Conservation (phyloP, 2,888 invertebrate species). For the Drosophila ochracea region DNA sequence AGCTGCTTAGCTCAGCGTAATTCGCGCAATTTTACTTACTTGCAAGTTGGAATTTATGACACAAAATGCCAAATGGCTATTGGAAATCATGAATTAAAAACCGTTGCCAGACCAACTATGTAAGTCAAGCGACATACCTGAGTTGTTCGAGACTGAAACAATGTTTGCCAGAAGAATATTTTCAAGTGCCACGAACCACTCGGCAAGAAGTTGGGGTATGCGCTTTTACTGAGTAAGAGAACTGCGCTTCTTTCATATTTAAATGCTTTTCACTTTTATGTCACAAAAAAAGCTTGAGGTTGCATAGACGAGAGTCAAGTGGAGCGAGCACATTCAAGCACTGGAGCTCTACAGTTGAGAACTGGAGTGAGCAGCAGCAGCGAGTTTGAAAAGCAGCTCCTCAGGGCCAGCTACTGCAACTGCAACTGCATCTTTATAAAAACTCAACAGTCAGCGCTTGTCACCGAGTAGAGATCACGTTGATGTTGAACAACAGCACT, state of each 20-base stretch:
- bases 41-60: slow-evolving; percentile 52
- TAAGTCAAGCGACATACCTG: slow-evolving; percentile 1
- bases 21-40: slow-evolving; percentile 48
- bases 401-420: slow-evolving; percentile 31
- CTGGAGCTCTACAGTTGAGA: slow-evolving; percentile 32
- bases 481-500: slow-evolving; percentile 66
- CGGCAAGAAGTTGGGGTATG: slow-evolving; percentile 6
- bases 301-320: slow-evolving; percentile 58
- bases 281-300: slow-evolving; percentile 75
- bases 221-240: slow-evolving; percentile 42
- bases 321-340: slow-evolving; percentile 26
- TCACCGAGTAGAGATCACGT: slow-evolving; percentile 65
- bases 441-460: slow-evolving; percentile 74
- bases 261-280: slow-evolving; percentile 82
- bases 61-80: slow-evolving; percentile 41
- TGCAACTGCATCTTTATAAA: slow-evolving; percentile 38
- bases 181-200: slow-evolving; percentile 58
- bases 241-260: slow-evolving; percentile 71
- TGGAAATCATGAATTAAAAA: slow-evolving; percentile 12
- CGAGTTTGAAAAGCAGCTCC: slow-evolving; percentile 39
- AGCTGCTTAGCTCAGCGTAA: slow-evolving; percentile 56
- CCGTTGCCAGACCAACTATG: slow-evolving; percentile 28
- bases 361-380: slow-evolving; percentile 18
- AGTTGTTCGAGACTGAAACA: slow-evolving; percentile 46
- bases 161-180: slow-evolving; percentile 56